These are phyloP conservation scores for Lithophane socia DNA, from an alignment of 2,888 invertebrate species.

Conservation along the genomic window DNA sequence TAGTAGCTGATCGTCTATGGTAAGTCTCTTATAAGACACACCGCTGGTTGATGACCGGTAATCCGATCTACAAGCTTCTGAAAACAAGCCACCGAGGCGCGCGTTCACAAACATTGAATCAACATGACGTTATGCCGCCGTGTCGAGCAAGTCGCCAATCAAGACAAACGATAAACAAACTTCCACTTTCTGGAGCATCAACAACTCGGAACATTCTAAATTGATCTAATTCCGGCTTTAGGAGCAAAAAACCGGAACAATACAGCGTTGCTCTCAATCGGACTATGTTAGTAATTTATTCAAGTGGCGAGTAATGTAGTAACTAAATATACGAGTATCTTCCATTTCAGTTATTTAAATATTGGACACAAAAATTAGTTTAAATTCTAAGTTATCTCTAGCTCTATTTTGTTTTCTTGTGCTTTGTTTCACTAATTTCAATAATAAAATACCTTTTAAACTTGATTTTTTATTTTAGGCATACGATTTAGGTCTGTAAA, in stretches of 20 bases:
- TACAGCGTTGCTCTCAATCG: constrained; percentile 32
- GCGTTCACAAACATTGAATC: constrained; percentile 21
- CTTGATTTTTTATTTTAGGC: too few relatives aligned
- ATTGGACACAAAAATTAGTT: too few relatives aligned
- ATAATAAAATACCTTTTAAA: too few relatives aligned
- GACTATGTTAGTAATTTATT: not conserved
- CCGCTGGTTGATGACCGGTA: not conserved
- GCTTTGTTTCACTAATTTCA: too few relatives aligned
- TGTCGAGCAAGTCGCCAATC: constrained; percentile 26
- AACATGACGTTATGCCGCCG: constrained; percentile 7
- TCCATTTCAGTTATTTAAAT: too few relatives aligned
- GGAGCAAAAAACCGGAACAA: constrained; percentile 47
- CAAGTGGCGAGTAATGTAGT: not conserved
- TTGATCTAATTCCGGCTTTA: constrained; percentile 32
- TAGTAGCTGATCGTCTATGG: too few relatives aligned
- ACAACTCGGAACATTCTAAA: constrained; percentile 26
- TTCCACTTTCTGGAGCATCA: constrained; percentile 43
- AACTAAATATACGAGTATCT: not conserved
- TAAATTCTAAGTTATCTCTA: too few relatives aligned
- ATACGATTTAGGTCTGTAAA: too few relatives aligned
- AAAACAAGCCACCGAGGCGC: not conserved
- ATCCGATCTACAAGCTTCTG: constrained; percentile 12
- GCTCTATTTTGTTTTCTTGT: too few relatives aligned
- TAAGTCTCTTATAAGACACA: not conserved
- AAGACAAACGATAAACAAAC: constrained; percentile 42